These are phyloP conservation scores for Dreissena rostriformis DNA, from an alignment of 1,140 invertebrate genomes.

Conservation along the genomic window DNA sequence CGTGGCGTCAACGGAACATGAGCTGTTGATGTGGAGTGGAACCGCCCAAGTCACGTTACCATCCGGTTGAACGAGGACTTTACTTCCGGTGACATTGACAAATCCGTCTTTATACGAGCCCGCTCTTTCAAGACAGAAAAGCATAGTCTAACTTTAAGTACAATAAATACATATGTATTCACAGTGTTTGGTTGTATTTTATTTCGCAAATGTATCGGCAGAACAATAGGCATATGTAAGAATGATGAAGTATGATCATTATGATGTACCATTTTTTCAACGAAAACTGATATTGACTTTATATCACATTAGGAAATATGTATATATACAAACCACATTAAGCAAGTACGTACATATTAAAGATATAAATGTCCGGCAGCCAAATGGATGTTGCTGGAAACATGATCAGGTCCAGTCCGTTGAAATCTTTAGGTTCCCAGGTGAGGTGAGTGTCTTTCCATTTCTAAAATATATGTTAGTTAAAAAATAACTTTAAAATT, in stretches of 20 bases:
- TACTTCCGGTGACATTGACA: constrained; percentile 75
- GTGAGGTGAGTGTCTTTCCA: constrained; percentile 83
- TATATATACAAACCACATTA: not conserved
- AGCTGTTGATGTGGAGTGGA: constrained; percentile 76
- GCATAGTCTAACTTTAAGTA: not conserved
- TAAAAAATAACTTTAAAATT: not conserved
- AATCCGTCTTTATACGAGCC: constrained; percentile 73
- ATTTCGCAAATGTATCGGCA: not conserved
- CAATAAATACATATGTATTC: not conserved
- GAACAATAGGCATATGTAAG: not conserved
- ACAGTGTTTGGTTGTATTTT: not conserved
- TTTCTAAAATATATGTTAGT: constrained; percentile 78
- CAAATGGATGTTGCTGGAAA: constrained; percentile 83
- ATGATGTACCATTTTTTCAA: not conserved
- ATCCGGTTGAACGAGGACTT: constrained; percentile 65
- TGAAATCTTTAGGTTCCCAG: constrained; percentile 83
- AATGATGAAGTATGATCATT: not conserved
- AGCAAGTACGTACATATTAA: constrained; percentile 82
- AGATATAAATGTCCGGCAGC: constrained; percentile 85
- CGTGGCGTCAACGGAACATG: constrained; percentile 76
- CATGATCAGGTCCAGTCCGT: constrained; percentile 81
- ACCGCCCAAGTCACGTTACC: constrained; percentile 75
- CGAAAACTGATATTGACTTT: not conserved
- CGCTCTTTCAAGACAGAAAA: constrained; percentile 66
- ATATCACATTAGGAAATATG: not conserved